Percentiles rank a stretch among this genome's conserved stretches.
Evolutionary conservation across 2,888 invertebrate species (phyloP).

Genomic region (Galeruca laticollis): DNA sequence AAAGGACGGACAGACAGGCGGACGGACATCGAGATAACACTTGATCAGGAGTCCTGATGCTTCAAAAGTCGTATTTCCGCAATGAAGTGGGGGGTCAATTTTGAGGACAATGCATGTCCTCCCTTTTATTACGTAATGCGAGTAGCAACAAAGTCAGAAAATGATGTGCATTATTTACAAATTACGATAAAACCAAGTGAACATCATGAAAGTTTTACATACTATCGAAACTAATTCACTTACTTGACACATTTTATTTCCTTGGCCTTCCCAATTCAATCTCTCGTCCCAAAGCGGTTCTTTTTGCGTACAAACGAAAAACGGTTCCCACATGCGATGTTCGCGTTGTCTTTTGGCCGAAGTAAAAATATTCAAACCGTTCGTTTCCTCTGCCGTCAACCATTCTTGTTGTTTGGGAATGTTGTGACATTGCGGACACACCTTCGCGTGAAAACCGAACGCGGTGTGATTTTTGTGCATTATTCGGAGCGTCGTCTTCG

Average conservation of each 20-base stretch:
- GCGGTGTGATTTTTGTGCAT: constrained; percentile 56
- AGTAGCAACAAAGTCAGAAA: too few relatives aligned
- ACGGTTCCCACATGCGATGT: constrained; percentile 58
- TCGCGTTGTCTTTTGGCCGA: constrained; percentile 51
- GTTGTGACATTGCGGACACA: constrained; percentile 53
- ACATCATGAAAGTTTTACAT: too few relatives aligned
- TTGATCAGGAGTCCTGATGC: too few relatives aligned
- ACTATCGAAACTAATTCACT: not conserved
- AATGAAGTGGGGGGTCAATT: too few relatives aligned
- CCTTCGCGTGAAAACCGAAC: constrained; percentile 53
- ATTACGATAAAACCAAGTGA: too few relatives aligned
- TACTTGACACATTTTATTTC: constrained; percentile 58
- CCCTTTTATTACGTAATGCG: too few relatives aligned
- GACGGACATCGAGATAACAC: too few relatives aligned
- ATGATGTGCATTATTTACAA: too few relatives aligned
- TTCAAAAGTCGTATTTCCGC: too few relatives aligned
- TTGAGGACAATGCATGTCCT: too few relatives aligned
- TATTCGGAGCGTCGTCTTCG: constrained; percentile 51
- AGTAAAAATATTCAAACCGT: constrained; percentile 53
- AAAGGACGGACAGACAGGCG: too few relatives aligned
- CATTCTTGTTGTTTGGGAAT: constrained; percentile 51
- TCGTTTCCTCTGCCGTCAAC: constrained; percentile 46
- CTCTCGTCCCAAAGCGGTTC: constrained; percentile 60
- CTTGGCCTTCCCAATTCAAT: constrained; percentile 60
- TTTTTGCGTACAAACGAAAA: constrained; percentile 58